Evolutionary conservation across 1,140 invertebrate genomes (phyloP), one percentile per base, ranked within the genome.

Genomic region (Drosophila mauritiana): DNA sequence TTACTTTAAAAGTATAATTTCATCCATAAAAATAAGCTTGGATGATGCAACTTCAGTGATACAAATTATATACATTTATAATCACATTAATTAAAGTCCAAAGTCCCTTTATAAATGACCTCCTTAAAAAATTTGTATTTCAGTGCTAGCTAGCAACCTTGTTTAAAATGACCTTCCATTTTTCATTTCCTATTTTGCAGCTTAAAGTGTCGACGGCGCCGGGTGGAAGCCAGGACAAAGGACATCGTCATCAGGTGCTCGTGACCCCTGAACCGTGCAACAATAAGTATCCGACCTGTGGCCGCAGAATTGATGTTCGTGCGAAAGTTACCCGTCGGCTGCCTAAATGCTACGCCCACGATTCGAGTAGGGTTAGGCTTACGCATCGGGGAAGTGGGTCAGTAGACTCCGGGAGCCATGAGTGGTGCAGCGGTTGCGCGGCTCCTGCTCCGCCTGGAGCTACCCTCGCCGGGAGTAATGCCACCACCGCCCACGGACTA

Each of bases 171-270:
- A 82, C 62, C 70, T 78, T 79, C 62, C 61, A 89, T 83, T 89
- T 89, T 77, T 88, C 84, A 88, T 80, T 88, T 88, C 76, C 79
- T 89, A 73, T 83, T 79, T 88, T 83, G 51, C 83, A 88, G 83
- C 72, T 89, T 80, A 83, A 80, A 89, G 75, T 88, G 79, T 73
- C 84, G 64, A 63, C 84, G 57, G 69, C 63, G 81, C 73, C 55
- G 51, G 49, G 45, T 12, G 27, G 31, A 27, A 49, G 55, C 56
- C 56, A 61, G 48, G 57, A 77, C 51, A 70, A 77, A 68, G 43
- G 57, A 68, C 52, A 43, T n/a, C 36, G 53, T 13, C 52, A 54
- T 13, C 51, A 76, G 59, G 39, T 54, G 48, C 63, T 65, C 8
- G 51, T 55, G 37, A 56, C 45, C 36, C 37, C 34, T 39, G 79